Evolutionary conservation across 2,113 vertebrate genomes (phyloP).

Genomic region (Heterochromis multidens): DNA sequence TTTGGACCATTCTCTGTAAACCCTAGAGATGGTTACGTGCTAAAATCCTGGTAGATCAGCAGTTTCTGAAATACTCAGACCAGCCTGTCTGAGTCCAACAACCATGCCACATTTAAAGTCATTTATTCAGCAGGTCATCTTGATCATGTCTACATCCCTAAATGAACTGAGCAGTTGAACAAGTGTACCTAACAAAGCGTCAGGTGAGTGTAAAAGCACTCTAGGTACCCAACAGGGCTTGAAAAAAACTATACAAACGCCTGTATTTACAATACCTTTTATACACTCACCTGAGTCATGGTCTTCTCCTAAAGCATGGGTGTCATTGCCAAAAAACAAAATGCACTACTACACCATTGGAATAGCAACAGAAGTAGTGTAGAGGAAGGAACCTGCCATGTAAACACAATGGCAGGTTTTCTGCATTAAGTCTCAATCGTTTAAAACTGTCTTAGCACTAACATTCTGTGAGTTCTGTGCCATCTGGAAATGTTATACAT

Average conservation of each 20-base stretch:
- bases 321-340: not conserved
- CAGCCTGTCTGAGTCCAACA: not conserved
- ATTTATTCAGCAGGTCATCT: not conserved
- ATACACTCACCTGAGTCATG: not conserved
- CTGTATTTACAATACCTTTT: not conserved
- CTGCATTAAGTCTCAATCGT: not conserved
- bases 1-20: not conserved
- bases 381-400: not conserved
- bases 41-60: not conserved
- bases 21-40: not conserved
- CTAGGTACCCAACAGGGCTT: not conserved
- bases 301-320: not conserved
- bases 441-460: not conserved
- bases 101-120: not conserved
- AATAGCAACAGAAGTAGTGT: not conserved
- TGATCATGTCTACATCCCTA: not conserved
- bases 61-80: not conserved
- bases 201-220: not conserved
- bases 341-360: not conserved
- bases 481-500: not conserved
- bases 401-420: not conserved
- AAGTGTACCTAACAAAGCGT: not conserved
- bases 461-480: not conserved
- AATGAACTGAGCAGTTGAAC: not conserved
- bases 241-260: not conserved